A percentile compares a stretch with the other conserved stretches of the same genome.
These are phyloP conservation scores for Danaus chrysippus DNA, from an alignment of 2,888 invertebrate species.

Conservation along the genomic window DNA sequence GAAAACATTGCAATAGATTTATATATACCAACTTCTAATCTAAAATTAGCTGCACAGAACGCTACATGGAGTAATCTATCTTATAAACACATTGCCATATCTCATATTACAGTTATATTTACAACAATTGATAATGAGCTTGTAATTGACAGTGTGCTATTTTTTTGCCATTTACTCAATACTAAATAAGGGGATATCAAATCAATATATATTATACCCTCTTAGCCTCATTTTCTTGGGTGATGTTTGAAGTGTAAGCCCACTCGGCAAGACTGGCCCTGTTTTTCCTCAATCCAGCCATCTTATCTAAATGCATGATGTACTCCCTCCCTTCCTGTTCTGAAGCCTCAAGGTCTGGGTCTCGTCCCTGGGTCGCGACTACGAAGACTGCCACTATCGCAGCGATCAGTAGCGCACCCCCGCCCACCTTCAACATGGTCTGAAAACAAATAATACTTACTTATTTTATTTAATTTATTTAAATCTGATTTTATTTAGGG, in stretches of 20 bases:
- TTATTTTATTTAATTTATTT: constrained; percentile 1
- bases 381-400: constrained; percentile 73
- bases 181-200: too few species aligned
- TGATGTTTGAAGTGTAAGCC: constrained; percentile 88
- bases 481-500: too few species aligned
- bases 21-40: not conserved
- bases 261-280: constrained; percentile 82
- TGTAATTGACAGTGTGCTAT: too few species aligned
- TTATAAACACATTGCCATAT: constrained; percentile 18
- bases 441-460: constrained; percentile 37
- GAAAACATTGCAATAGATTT: not conserved
- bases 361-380: constrained; percentile 73
- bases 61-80: constrained; percentile 5
- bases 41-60: not conserved
- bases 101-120: constrained; percentile 19
- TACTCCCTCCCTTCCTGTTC: constrained; percentile 81
- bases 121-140: too few species aligned
- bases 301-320: constrained; percentile 80
- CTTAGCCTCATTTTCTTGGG: constrained; percentile 80
- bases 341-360: constrained; percentile 73
- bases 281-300: constrained; percentile 79
- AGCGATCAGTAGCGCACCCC: constrained; percentile 65
- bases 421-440: constrained; percentile 75
- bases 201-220: constrained; percentile 46
- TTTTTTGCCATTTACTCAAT: too few species aligned